These are phyloP conservation scores for Gallinago nigripennis DNA, from an alignment of 2,797 vertebrate genomes.

Conservation along the genomic window DNA sequence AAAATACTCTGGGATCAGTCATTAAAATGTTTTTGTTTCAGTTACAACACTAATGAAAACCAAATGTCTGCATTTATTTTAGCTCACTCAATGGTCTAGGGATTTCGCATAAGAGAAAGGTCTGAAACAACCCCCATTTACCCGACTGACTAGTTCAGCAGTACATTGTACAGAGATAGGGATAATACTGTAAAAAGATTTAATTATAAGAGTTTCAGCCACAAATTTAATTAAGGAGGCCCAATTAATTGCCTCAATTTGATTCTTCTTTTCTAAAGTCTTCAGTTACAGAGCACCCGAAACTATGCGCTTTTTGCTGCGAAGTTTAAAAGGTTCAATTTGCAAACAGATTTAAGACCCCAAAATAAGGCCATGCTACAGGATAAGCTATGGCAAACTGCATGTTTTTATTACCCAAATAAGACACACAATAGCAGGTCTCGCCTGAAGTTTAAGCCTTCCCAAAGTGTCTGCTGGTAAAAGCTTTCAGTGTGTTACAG, in stretches of 20 bases:
- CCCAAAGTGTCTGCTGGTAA: neutral
- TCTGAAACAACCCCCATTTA: slow-evolving; percentile 58
- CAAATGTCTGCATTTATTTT: slow-evolving; percentile 79
- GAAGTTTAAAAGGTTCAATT: neutral
- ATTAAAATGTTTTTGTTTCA: slow-evolving; percentile 80
- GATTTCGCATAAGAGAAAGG: slow-evolving; percentile 64
- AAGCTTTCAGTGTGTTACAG: neutral
- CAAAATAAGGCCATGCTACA: neutral
- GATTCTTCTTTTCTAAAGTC: slow-evolving; percentile 10
- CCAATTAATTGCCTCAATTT: slow-evolving; percentile 39
- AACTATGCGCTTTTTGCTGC: neutral
- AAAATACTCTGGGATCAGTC: slow-evolving; percentile 76
- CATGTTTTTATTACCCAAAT: neutral
- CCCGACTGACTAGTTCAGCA: slow-evolving; percentile 49
- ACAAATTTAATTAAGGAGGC: slow-evolving; percentile 60
- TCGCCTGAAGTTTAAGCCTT: neutral
- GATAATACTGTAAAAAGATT: slow-evolving; percentile 42
- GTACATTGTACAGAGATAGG: neutral
- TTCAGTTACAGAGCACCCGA: neutral
- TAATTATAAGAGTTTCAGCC: slow-evolving; percentile 43
- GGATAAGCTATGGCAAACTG: neutral
- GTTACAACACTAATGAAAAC: slow-evolving; percentile 78
- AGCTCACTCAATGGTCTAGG: slow-evolving; percentile 66
- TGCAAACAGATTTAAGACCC: neutral
- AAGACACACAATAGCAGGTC: neutral